Conservation (phyloP, 1,140 invertebrate genomes). For the Danaus plexippus region DNA sequence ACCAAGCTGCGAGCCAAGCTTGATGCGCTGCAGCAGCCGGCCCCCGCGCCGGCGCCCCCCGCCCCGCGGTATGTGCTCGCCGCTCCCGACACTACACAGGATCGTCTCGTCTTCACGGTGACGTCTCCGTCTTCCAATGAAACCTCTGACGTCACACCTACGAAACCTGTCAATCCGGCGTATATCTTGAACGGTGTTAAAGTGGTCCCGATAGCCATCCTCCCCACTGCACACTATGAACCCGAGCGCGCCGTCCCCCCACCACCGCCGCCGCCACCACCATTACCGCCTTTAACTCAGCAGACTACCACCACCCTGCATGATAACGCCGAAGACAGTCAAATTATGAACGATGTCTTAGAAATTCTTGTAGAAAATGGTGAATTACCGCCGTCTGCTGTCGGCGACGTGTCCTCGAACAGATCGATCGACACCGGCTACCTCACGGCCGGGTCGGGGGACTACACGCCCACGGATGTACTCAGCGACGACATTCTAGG, state of each 20-base stretch:
- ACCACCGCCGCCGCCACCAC: slow-evolving; percentile 49
- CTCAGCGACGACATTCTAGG: slow-evolving; percentile 48
- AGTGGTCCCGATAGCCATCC: slow-evolving; percentile 65
- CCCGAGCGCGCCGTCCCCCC: slow-evolving; percentile 68
- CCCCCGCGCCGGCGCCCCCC: slow-evolving; percentile 43
- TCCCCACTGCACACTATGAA: slow-evolving; percentile 53
- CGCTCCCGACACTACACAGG: slow-evolving; percentile 37
- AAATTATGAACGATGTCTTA: slow-evolving; percentile 95
- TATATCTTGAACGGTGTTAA: slow-evolving; percentile 67
- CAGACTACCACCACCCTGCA: slow-evolving; percentile 55
- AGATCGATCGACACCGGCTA: slow-evolving; percentile 36
- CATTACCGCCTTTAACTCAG: slow-evolving; percentile 61
- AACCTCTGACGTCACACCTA: slow-evolving; percentile 23
- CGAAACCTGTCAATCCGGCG: slow-evolving; percentile 38
- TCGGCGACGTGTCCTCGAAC: slow-evolving; percentile 35
- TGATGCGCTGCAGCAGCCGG: slow-evolving; percentile 49
- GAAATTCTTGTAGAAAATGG: slow-evolving; percentile 96
- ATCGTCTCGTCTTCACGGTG: slow-evolving; percentile 48
- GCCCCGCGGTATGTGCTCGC: slow-evolving; percentile 46
- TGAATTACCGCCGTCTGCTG: slow-evolving; percentile 90
- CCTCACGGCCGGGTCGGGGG: slow-evolving; percentile 29
- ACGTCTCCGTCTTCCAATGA: slow-evolving; percentile 35
- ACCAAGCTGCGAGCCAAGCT: slow-evolving; percentile 54
- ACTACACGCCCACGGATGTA: slow-evolving; percentile 47
- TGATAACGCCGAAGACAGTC: slow-evolving; percentile 61